Percentiles rank a stretch among this genome's conserved stretches.
Evolutionary conservation across 2,888 invertebrate genomes (phyloP).

Genomic region (Clostera curtula): DNA sequence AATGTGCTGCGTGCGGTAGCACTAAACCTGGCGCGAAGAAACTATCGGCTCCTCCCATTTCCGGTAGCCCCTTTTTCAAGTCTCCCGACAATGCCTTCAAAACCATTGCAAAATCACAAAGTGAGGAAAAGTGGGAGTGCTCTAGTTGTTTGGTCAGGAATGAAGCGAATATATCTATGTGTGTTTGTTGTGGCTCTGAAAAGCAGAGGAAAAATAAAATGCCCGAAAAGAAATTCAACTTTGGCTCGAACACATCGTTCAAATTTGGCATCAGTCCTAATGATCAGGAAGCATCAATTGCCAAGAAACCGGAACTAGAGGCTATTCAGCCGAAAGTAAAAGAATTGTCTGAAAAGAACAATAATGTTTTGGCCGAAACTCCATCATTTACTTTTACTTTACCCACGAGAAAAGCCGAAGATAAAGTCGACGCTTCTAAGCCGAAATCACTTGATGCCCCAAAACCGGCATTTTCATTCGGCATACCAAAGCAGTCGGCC

Average conservation of each 20-base stretch:
- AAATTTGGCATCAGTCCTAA: constrained; percentile 54
- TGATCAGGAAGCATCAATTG: constrained; percentile 24
- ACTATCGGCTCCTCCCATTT: constrained; percentile 1
- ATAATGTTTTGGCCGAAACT: constrained; percentile 41
- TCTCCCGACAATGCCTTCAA: constrained; percentile 24
- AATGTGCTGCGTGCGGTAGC: constrained; percentile 43
- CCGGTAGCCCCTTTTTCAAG: constrained; percentile 10
- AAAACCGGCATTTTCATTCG: constrained; percentile 41
- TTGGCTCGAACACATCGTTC: constrained; percentile 34
- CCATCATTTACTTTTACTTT: constrained; percentile 36
- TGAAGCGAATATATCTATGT: constrained; percentile 32
- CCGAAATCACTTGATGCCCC: constrained; percentile 20
- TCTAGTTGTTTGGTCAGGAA: constrained; percentile 47
- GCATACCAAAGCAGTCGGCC: constrained; percentile 32
- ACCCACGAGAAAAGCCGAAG: constrained; percentile 25
- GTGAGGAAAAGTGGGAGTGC: constrained; percentile 50
- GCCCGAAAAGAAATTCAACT: constrained; percentile 36
- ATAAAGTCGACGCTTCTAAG: not conserved
- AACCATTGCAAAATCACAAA: constrained; percentile 32
- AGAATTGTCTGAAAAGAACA: constrained; percentile 45
- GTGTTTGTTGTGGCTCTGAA: constrained; percentile 48
- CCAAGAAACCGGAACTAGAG: constrained; percentile 17
- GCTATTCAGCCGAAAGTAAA: constrained; percentile 19
- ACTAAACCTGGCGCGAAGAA: constrained; percentile 22
- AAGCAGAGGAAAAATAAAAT: constrained; percentile 19